Evolutionary conservation across 2,888 invertebrate genomes (phyloP), one percentile per base, ranked within the genome.

Genomic region (Crossocerus cetratus): DNA sequence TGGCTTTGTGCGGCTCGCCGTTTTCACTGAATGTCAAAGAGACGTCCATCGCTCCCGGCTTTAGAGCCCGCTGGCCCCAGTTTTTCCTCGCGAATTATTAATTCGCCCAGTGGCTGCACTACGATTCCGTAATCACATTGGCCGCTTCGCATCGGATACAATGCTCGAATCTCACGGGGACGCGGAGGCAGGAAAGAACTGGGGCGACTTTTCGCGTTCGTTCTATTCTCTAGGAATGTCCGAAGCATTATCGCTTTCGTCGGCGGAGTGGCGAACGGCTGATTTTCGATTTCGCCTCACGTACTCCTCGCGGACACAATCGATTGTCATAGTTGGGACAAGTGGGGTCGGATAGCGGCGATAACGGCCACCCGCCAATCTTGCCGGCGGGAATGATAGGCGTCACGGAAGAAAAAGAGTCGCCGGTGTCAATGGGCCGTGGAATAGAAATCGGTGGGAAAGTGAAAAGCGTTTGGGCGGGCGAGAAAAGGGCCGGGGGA

Each of bases 211-310:
- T 32, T 32, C 2, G 32, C 1, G 32, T 5, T 2, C 32, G 32
- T 32, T 32, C 32, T 32, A 32, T 32, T 32, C 8, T 1, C 8
- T 32, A 32, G 32, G 11, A 32, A 32, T n/a, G n/a, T n/a, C n/a
- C 5, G 3, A 23, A 4, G 23, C n/a, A n/a, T n/a, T n/a, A 32
- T 1, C 1, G 32, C 8, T 11, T 32, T 32, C 32, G 32, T 32
- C n/a, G 54, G 23, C n/a, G 32, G 53, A 62, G 13, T n/a, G 23
- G n/a, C 53, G 49, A 62, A 23, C 42, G 53, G 53, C 42, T 23
- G 62, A 62, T 62, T 62, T 62, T 62, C 54, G 53, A 32, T 53
- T 62, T 62, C 62, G 62, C 16, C 53, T 62, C 62, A 62, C 62
- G 62, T 53, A 8, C 16, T 20, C 11, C 16, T 61, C 22, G 53